phyloP scores from a whole-genome alignment of 2,888 invertebrate species.

The Toxonevra muliebris region DNA sequence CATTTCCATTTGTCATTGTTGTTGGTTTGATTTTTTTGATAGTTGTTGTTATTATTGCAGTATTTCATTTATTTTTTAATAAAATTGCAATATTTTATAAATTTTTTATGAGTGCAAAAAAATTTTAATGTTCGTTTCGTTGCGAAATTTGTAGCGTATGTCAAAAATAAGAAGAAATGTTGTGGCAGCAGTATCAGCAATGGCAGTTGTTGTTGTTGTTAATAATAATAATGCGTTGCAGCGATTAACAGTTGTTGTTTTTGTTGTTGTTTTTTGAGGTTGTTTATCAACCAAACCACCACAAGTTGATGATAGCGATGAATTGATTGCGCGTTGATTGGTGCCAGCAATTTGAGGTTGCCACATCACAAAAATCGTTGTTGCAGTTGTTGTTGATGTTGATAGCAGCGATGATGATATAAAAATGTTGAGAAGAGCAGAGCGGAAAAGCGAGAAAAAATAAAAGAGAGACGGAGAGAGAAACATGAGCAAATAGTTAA shows the following conservation, averaged over 20 bases:
- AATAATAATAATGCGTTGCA: constrained; percentile 34
- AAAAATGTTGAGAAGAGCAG: background rate
- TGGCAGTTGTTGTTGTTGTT: constrained; percentile 11
- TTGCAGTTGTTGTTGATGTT: constrained; percentile 10
- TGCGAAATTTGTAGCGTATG: constrained; percentile 11
- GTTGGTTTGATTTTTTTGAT: background rate
- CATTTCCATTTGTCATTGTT: constrained; percentile 25
- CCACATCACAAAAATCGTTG: constrained; percentile 5
- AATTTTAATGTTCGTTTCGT: constrained; percentile 2
- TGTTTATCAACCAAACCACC: background rate
- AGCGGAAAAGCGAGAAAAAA: background rate
- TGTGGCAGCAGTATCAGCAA: background rate
- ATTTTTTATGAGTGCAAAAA: background rate
- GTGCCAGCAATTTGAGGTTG: constrained; percentile 34
- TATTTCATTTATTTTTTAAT: constrained; percentile 10
- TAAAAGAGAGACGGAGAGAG: constrained; percentile 6
- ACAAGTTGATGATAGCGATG: constrained; percentile 1
- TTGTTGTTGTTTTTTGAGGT: constrained; percentile 24
- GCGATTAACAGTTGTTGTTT: constrained; percentile 27
- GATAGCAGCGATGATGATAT: background rate
- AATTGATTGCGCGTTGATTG: constrained; percentile 33
- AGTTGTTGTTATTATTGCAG: constrained; percentile 22
- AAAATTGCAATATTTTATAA: background rate
- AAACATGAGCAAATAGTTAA: background rate
- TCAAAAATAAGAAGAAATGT: background rate